Evolutionary conservation across 2,113 vertebrate species (phyloP).

Genomic region (Ochotona princeps): DNA sequence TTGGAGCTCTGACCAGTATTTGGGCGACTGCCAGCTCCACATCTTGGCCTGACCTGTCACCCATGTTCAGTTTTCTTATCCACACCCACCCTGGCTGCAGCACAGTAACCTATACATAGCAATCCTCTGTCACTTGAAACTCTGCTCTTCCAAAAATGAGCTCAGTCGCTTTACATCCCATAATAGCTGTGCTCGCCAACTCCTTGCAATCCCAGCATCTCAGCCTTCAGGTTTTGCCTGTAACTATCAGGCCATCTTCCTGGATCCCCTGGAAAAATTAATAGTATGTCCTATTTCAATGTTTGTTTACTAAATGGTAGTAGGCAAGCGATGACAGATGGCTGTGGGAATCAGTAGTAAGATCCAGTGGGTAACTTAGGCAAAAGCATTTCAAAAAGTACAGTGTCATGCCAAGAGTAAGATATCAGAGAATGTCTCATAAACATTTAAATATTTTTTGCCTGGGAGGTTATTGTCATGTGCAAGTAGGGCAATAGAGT

Average conservation of each 20-base stretch:
- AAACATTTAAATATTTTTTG: neutral
- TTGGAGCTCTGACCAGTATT: neutral
- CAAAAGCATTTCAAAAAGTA: neutral
- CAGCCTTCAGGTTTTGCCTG: neutral
- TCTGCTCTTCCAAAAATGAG: constrained; percentile 64
- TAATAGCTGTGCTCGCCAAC: neutral
- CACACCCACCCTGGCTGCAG: constrained; percentile 36
- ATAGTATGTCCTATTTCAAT: neutral
- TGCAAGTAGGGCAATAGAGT: neutral
- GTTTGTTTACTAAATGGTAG: neutral
- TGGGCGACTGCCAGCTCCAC: constrained; percentile 14
- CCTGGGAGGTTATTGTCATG: neutral
- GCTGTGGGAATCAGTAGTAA: neutral
- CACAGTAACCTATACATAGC: neutral
- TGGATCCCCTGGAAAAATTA: neutral
- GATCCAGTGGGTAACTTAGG: neutral
- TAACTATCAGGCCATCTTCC: neutral
- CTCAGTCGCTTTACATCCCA: constrained; percentile 47
- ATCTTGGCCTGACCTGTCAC: constrained; percentile 58
- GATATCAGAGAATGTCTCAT: neutral
- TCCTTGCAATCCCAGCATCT: neutral
- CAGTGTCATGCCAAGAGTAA: neutral
- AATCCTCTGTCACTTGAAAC: neutral
- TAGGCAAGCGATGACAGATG: neutral
- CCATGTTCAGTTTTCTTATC: constrained; percentile 12